Base-by-base conservation (phyloP, 2,888 invertebrate species). In the Latheticus oryzae region DNA sequence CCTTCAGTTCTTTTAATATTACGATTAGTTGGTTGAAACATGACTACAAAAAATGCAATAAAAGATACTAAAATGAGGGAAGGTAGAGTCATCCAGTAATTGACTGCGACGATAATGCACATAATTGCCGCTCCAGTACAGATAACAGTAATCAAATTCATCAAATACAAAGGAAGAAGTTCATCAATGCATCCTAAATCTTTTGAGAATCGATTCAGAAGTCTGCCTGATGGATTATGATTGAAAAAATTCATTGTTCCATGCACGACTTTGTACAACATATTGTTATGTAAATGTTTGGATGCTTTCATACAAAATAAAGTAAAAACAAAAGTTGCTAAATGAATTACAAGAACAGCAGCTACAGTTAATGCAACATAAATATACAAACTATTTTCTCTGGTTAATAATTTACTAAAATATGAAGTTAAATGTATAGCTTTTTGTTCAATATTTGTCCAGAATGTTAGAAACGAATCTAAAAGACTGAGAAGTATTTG, bases 1-100 rank as follows among this genome's bases (percentile, higher is more conserved):
- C 45, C 45, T 30, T 45, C 45, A n/a, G 30, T 45, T 5, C 45
- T 15, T 32, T 30, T 45, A n/a, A 45, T 30, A 4, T 19, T 45
- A 1, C 19, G 13, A 11, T 45, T 30, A 4, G 17, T 21, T 3
- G 45, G 45, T 12, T 45, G 30, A 15, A 45, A 30, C n/a, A 30
- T 2, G 15, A 42, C 5, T 7, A 15, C 21, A 3, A 12, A 16
- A 24, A 9, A 11, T 11, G 16, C 3, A 16, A n/a, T 15, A 5
- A 45, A 9, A 3, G n/a, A 4, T 3, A 45, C 17, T 1, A 43
- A 9, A 8, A 43, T 1, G 5, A 43, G 1, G 1, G 45, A 12
- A 3, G 45, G 45, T 3, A 45, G 5, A 12, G 32, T 32, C 45
- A 47, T 33, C 47, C 47, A 47, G 12, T 47, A 35, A 12, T 47